Conservation (phyloP, 2,113 vertebrate genomes). For the Cyanistes caeruleus region DNA sequence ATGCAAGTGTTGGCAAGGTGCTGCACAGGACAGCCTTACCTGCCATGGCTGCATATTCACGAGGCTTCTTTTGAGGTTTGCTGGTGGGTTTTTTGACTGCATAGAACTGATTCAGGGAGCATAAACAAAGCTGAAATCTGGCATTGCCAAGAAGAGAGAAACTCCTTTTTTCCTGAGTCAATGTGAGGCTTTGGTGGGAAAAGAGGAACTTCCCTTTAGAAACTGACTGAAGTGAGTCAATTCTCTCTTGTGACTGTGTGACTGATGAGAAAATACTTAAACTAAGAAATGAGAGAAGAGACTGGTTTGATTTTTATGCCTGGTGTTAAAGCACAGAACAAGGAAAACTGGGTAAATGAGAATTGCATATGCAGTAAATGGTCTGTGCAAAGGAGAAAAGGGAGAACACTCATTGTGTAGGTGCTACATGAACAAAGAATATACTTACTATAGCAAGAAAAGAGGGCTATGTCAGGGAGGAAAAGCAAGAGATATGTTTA, state of each 20-base stretch:
- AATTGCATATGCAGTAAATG: background rate
- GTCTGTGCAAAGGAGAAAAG: background rate
- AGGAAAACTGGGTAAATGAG: background rate
- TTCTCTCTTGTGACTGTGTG: background rate
- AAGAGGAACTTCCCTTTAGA: background rate
- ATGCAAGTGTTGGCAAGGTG: background rate
- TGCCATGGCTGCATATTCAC: accelerated
- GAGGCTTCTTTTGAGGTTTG: background rate
- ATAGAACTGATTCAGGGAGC: background rate
- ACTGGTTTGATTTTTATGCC: background rate
- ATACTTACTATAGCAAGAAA: background rate
- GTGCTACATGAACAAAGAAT: background rate
- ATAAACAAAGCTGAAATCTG: background rate
- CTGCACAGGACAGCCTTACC: background rate
- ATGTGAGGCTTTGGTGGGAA: background rate
- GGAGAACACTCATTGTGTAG: background rate
- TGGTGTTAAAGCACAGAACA: background rate
- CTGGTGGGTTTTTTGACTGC: background rate
- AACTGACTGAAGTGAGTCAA: background rate
- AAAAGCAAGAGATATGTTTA: background rate
- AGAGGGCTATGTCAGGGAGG: background rate
- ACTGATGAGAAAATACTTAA: background rate
- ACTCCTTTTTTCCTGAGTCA: background rate
- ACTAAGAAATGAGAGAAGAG: background rate
- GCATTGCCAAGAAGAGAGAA: background rate